A percentile compares a stretch with the other conserved stretches of the same genome.
Evolutionary conservation across 2,888 invertebrate species (phyloP).

Genomic region (Catotricha subobsoleta): DNA sequence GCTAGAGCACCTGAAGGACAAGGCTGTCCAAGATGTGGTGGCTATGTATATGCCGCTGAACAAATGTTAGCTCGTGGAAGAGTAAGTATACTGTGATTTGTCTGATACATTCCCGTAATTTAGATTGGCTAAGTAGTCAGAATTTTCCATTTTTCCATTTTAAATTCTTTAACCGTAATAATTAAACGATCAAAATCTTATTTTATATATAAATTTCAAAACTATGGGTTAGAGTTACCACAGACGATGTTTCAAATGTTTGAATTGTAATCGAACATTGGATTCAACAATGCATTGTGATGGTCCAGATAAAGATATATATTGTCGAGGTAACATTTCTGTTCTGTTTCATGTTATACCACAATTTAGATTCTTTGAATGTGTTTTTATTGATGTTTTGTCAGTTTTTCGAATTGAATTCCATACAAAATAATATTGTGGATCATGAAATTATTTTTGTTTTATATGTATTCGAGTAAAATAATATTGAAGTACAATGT

Average conservation of each 20-base stretch:
- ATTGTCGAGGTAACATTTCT: conserved; percentile 77
- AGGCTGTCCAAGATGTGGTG: conserved; percentile 78
- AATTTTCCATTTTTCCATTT: too few species aligned
- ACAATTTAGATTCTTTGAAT: too few species aligned
- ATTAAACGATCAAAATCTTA: too few species aligned
- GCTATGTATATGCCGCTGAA: conserved; percentile 78
- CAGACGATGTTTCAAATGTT: conserved; percentile 78
- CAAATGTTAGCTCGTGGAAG: conserved; percentile 81
- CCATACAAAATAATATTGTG: too few species aligned
- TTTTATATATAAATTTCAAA: too few species aligned
- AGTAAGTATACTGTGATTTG: conserved; percentile 38
- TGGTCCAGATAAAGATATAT: conserved; percentile 74
- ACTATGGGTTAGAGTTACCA: conserved; percentile 51
- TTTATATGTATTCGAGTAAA: too few species aligned
- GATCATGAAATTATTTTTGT: too few species aligned
- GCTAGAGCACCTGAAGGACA: conserved; percentile 70
- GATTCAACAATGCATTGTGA: conserved; percentile 82
- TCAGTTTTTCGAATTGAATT: too few species aligned
- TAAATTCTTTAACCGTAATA: not conserved
- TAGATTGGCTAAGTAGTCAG: not conserved
- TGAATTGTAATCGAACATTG: conserved; percentile 64
- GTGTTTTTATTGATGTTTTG: too few species aligned
- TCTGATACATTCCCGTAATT: not conserved
- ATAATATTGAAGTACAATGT: too few species aligned
- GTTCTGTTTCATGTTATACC: too few species aligned